Percentiles rank a stretch among this genome's conserved stretches.
phyloP scores from a whole-genome alignment of 2,888 invertebrate genomes.

The Drosophila putrida region DNA sequence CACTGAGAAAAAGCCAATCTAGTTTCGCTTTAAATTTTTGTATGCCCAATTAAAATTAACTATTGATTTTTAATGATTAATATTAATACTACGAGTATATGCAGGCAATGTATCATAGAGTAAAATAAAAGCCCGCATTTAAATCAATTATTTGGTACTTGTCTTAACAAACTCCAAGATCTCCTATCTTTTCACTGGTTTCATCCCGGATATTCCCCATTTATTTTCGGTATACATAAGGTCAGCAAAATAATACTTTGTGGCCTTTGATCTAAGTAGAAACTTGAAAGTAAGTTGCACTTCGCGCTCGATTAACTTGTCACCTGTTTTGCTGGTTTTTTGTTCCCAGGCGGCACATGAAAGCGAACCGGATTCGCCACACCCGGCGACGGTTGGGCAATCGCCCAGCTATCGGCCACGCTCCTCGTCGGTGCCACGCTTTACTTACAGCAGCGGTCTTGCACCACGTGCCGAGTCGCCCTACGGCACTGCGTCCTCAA shows the following conservation, averaged over 20 bases:
- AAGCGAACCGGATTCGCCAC: conserved; percentile 84
- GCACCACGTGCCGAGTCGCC: conserved; percentile 79
- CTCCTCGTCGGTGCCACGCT: conserved; percentile 82
- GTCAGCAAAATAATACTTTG: neutral
- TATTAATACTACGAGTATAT: no score
- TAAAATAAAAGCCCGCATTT: no score
- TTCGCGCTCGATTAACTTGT: conserved; percentile 61
- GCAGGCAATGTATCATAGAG: no score
- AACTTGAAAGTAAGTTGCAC: conserved; percentile 39
- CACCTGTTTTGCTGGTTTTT: conserved; percentile 46
- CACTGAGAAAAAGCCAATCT: no score
- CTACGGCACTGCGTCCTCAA: conserved; percentile 82
- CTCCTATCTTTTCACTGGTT: no score
- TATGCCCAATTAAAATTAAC: no score
- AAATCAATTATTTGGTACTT: no score
- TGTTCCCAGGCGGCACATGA: conserved; percentile 80
- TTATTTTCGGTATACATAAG: no score
- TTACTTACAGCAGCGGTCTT: conserved; percentile 63
- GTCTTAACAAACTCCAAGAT: no score
- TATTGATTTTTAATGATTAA: no score
- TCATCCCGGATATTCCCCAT: no score
- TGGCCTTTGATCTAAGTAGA: conserved; percentile 21
- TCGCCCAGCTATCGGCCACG: conserved; percentile 66
- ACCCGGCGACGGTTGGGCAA: conserved; percentile 38
- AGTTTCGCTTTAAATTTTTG: no score